Conservation (phyloP, 2,113 vertebrate species). For the Psilopsiagon aymara region DNA sequence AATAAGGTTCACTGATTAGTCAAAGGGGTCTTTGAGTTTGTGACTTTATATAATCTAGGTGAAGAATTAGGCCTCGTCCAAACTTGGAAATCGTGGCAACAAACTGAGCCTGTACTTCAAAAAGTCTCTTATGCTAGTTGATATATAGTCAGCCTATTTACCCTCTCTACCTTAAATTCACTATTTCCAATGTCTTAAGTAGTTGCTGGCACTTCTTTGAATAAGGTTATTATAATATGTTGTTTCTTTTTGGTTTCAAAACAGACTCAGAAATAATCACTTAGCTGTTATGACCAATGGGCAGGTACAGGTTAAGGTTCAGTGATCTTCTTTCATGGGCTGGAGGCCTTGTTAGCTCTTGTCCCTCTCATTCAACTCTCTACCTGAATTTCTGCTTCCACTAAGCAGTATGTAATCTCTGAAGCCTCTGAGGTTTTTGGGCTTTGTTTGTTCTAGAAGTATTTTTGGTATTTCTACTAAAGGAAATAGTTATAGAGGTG, state of each 20-base stretch:
- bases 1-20: fast-evolving
- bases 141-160: not conserved
- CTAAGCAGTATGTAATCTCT: not conserved
- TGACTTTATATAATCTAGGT: not conserved
- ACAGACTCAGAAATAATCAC: not conserved
- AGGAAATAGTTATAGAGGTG: not conserved
- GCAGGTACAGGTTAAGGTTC: not conserved
- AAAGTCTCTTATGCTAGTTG: not conserved
- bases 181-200: not conserved
- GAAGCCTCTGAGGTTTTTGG: not conserved
- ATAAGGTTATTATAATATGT: not conserved
- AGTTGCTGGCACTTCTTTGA: not conserved
- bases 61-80: not conserved
- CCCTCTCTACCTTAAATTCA: not conserved
- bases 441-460: not conserved
- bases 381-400: not conserved
- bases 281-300: not conserved
- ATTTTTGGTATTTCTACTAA: not conserved
- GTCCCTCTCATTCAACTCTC: not conserved
- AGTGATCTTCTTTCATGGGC: not conserved
- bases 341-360: not conserved
- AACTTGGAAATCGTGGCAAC: not conserved
- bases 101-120: not conserved
- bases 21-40: not conserved
- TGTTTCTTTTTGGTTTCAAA: not conserved